phyloP scores from a whole-genome alignment of 2,888 invertebrate genomes.

The Rhorus exstirpatorius region DNA sequence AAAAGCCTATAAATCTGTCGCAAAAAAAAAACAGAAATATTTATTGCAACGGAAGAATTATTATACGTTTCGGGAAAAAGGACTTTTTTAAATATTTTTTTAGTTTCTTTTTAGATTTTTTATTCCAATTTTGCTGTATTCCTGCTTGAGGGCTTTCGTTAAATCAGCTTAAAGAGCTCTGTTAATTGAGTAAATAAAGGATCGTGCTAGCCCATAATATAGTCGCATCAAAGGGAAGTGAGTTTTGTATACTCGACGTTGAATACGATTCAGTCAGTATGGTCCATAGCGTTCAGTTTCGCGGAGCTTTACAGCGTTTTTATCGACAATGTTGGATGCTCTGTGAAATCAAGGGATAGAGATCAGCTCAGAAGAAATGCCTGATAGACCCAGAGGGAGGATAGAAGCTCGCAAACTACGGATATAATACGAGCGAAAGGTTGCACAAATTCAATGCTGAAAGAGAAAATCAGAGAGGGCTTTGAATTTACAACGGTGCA shows the following conservation, averaged over 20 bases:
- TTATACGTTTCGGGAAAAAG: no score
- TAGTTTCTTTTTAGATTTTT: no score
- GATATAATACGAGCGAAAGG: neutral
- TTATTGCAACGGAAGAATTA: no score
- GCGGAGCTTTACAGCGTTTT: constrained; percentile 3
- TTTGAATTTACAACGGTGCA: constrained; percentile 51
- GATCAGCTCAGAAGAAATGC: constrained; percentile 31
- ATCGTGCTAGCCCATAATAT: no score
- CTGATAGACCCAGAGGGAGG: constrained; percentile 7
- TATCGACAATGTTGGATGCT: constrained; percentile 5
- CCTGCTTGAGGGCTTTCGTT: no score
- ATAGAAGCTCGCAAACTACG: constrained; percentile 6
- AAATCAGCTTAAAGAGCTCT: no score
- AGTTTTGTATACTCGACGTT: constrained; percentile 1
- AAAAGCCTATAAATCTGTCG: no score
- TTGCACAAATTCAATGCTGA: neutral
- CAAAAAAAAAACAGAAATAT: no score
- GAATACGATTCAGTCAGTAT: constrained; percentile 10
- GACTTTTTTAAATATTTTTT: no score
- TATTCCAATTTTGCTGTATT: no score
- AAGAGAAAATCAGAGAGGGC: neutral
- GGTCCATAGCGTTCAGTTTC: constrained; percentile 3
- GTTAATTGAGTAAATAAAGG: no score
- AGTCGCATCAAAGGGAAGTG: neutral
- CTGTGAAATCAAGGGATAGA: constrained; percentile 32